Base-by-base conservation (phyloP, 2,113 vertebrate species). In the Nothocercus julius region DNA sequence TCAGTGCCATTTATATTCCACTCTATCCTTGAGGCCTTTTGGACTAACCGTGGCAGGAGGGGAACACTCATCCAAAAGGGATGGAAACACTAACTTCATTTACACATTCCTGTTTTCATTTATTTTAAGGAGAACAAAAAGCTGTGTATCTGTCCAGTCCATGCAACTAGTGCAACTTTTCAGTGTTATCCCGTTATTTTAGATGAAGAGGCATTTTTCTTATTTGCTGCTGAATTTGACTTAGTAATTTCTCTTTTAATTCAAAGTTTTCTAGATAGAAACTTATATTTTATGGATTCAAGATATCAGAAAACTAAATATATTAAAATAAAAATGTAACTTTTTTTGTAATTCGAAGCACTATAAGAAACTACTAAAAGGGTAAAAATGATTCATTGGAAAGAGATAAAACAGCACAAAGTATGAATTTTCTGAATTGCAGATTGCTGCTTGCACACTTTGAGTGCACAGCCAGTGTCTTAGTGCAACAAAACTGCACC, bases 1-100 rank as follows among this genome's bases (percentile, higher is more conserved):
- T 86, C n/a, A 45, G 11, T n/a, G 13, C 70, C 7, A 66, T 86
- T 90, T 92, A 36, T 64, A 96, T 95, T 95, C 87, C 30, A 14
- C 61, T 63, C 69, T 72, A 58, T 75, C 22, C 22, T 64, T 73
- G 38, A 56, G 76, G 85, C 90, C 69, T 95, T 82, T 77, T 49
- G 15, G 38, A 49, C 51, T 89, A 86, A 38, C 22, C 45, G 72
- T 40, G 6, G 27, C 34, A 59, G 25, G 13, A 8, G 25, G 25
- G 25, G 10, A 13, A 53, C 10, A 27, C 56, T 10, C 67, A 24
- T 53, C 7, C 58, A 64, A 80, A 64, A 83, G 15, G 7, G 17
- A 24, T 44, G 34, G 51, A 75, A 74, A 85, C 18, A 72, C 28
- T 14, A 14, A 78, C 85, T 85, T 86, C 9, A 63, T 53, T 90